Evolutionary conservation across 2,888 invertebrate species (phyloP), one percentile per base, ranked within the genome.

Genomic region (Harpalus rufipes): DNA sequence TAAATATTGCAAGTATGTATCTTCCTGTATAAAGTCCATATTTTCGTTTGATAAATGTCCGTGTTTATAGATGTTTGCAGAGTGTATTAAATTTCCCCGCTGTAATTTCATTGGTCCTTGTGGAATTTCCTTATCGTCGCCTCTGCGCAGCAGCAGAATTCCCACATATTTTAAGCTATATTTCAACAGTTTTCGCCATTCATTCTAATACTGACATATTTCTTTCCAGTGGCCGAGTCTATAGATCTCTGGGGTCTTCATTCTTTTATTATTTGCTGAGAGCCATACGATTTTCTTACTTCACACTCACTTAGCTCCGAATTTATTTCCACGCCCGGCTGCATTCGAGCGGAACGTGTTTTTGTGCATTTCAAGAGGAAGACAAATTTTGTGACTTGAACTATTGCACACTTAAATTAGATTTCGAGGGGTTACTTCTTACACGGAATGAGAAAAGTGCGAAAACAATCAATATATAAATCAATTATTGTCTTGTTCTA

Each of bases 191-290:
- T 78, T 58, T 25, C 58, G 14, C 78, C 58, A 78, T 78, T 78
- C 32, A 25, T 58, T 78, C 78, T 32, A 78, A 78, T 32, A 78
- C 25, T 78, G 74, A 74, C 74, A 68, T 68, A 68, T 74, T 41
- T 78, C 78, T 58, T 78, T 78, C 32, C 25, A 78, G 8, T 78
- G 58, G 32, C 78, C 56, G 56, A 56, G 78, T 78, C 41, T 32
- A 78, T 78, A 78, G 78, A 78, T 78, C 78, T 78, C 21, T 32
- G n/a, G 41, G 41, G 78, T 78, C 41, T 74, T 41, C 72, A 74
- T 74, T 74, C 72, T 74, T 74, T 74, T 74, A 74, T 44, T 74
- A 74, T 74, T 74, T 74, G 41, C 16, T 74, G 72, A 74, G 72
- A 44, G 44, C 72, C 72, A 18, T 63, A n/a, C 14, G 72, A 74